These are phyloP conservation scores for Macaria notata DNA, from an alignment of 2,888 invertebrate species.

Conservation along the genomic window DNA sequence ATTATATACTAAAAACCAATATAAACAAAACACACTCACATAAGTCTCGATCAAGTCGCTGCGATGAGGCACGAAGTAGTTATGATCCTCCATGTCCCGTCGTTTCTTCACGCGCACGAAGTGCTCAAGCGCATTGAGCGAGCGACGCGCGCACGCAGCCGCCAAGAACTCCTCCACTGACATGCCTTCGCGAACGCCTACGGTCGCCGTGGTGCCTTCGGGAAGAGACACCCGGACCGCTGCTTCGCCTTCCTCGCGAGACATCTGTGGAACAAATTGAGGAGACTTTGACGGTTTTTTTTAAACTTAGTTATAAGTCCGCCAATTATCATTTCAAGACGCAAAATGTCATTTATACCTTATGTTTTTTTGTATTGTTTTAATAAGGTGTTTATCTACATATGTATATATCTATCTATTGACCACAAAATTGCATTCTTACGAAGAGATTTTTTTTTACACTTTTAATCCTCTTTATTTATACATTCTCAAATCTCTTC, in stretches of 20 bases:
- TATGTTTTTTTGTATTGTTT: too few species aligned
- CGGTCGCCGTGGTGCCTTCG: slow-evolving; percentile 91
- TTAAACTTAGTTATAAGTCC: too few species aligned
- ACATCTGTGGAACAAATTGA: slow-evolving; percentile 82
- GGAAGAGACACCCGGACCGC: slow-evolving; percentile 95
- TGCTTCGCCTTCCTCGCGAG: slow-evolving; percentile 93
- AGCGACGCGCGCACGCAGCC: slow-evolving; percentile 94
- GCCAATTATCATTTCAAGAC: too few species aligned
- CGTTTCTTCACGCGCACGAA: slow-evolving; percentile 97
- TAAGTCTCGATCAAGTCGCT: slow-evolving; percentile 97
- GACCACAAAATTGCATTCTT: too few species aligned
- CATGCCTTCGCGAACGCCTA: slow-evolving; percentile 95
- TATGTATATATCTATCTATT: too few species aligned
- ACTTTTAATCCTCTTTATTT: too few species aligned
- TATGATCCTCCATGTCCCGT: slow-evolving; percentile 96
- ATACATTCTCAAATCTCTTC: too few species aligned
- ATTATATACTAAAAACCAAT: too few species aligned
- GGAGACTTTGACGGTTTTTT: too few species aligned
- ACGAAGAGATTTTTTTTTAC: too few species aligned
- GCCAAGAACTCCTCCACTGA: slow-evolving; percentile 97
- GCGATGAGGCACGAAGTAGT: slow-evolving; percentile 97
- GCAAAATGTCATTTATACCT: too few species aligned
- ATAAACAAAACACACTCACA: slow-evolving; percentile 82
- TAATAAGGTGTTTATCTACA: too few species aligned
- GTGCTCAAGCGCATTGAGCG: slow-evolving; percentile 96